phyloP scores from a whole-genome alignment of 1,140 invertebrate species.

The Aradophagus sp. region DNA sequence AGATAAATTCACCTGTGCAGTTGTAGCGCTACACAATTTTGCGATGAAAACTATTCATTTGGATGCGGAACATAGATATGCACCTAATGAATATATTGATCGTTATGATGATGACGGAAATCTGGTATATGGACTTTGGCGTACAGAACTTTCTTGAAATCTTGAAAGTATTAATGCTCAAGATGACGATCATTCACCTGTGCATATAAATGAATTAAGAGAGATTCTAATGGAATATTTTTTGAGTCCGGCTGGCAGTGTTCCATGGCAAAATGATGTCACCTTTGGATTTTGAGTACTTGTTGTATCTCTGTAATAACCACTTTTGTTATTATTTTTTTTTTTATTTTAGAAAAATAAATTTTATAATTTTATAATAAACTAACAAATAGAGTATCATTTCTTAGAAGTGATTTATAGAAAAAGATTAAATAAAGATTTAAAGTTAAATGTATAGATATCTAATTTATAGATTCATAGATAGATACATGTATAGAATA shows the following conservation, averaged over 20 bases:
- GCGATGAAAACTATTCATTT: neutral
- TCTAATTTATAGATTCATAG: no score
- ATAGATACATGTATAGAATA: no score
- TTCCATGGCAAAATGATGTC: neutral
- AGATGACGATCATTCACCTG: no score
- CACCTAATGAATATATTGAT: neutral
- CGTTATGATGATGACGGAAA: constrained; percentile 1
- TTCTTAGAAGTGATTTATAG: no score
- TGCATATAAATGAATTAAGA: neutral
- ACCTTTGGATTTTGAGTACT: no score
- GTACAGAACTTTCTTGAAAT: neutral
- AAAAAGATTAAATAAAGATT: no score
- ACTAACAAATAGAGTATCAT: no score
- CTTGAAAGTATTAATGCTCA: neutral
- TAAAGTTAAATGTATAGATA: no score
- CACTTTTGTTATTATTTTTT: no score
- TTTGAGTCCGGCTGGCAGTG: neutral
- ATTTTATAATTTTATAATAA: no score
- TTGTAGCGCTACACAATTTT: constrained; percentile 40
- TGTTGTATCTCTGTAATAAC: no score
- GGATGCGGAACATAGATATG: neutral
- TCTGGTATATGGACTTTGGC: neutral
- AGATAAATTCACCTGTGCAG: constrained; percentile 9
- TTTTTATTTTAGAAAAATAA: no score
- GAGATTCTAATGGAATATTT: constrained; percentile 4